phyloP scores from a whole-genome alignment of 2,888 invertebrate genomes.

The Ferdinandea cuprea region DNA sequence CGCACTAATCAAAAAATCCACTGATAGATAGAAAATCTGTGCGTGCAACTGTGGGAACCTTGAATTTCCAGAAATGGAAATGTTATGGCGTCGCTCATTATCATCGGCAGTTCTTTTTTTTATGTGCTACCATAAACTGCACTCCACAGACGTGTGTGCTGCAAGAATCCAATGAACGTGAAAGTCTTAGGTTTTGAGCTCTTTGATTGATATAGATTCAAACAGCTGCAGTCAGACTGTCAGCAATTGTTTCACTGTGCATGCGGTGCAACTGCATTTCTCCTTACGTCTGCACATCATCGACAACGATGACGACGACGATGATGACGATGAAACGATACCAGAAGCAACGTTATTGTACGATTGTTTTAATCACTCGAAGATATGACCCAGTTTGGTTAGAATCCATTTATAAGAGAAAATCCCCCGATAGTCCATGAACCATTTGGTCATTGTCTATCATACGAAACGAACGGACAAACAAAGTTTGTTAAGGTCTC shows the following conservation, averaged over 20 bases:
- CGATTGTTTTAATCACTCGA: conserved; percentile 46
- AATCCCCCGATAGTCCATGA: conserved; percentile 3
- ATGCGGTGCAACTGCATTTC: conserved; percentile 9
- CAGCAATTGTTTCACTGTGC: not conserved
- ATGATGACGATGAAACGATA: not conserved
- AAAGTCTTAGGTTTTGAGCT: conserved; percentile 45
- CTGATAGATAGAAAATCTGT: conserved; percentile 20
- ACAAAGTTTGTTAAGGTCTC: too few relatives aligned
- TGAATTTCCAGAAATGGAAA: conserved; percentile 44
- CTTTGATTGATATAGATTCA: conserved; percentile 27
- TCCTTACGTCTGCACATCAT: conserved; percentile 3
- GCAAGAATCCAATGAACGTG: conserved; percentile 52
- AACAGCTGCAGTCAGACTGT: conserved; percentile 4
- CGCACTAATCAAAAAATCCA: not conserved
- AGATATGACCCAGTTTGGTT: conserved; percentile 52
- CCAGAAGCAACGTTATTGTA: not conserved
- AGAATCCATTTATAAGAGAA: conserved; percentile 56
- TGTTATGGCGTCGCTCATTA: conserved; percentile 16
- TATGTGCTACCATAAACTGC: conserved; percentile 14
- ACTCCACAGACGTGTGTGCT: conserved; percentile 10
- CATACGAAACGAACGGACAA: conserved; percentile 28
- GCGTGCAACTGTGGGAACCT: conserved; percentile 19
- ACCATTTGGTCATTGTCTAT: conserved; percentile 48
- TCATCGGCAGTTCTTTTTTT: not conserved
- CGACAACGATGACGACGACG: conserved; percentile 1